phyloP scores from a whole-genome alignment of 2,888 invertebrate genomes.

The Scaptodrosophila latifasciaeformis region DNA sequence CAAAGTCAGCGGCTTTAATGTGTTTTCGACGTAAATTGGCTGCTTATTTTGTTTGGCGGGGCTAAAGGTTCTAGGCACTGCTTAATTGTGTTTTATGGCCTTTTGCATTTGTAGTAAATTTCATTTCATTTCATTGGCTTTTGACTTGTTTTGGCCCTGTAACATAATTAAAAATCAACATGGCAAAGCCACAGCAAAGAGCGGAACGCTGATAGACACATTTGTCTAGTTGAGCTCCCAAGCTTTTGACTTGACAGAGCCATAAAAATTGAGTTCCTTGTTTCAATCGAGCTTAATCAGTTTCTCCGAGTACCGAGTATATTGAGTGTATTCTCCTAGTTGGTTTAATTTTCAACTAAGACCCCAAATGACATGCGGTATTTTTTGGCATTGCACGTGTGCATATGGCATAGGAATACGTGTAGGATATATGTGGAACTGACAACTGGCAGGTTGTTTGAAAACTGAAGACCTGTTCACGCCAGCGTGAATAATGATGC shows the following conservation, averaged over 20 bases:
- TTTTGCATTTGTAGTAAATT: slow-evolving; percentile 31
- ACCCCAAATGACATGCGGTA: too few relatives aligned
- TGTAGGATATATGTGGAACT: too few relatives aligned
- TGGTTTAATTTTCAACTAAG: too few relatives aligned
- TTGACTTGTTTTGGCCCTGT: slow-evolving; percentile 5
- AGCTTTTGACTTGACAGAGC: background rate
- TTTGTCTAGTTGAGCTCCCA: too few relatives aligned
- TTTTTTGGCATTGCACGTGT: too few relatives aligned
- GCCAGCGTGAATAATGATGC: slow-evolving; percentile 65
- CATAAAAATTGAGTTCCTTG: background rate
- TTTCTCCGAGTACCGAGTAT: too few relatives aligned
- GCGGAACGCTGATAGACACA: background rate
- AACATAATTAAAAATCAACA: slow-evolving; percentile 61
- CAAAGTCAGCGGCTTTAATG: background rate
- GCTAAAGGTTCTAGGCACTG: slow-evolving; percentile 20
- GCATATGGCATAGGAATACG: too few relatives aligned
- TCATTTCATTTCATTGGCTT: slow-evolving; percentile 24
- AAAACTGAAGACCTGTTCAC: background rate
- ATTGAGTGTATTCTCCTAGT: too few relatives aligned
- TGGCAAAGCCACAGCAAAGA: slow-evolving; percentile 6
- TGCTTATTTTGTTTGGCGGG: slow-evolving; percentile 7
- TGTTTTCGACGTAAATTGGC: slow-evolving; percentile 3
- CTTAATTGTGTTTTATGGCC: slow-evolving; percentile 46
- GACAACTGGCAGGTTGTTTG: too few relatives aligned
- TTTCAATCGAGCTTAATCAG: too few relatives aligned